These are phyloP conservation scores for Aptenodytes patagonicus DNA, from an alignment of 2,113 vertebrate genomes.

Conservation along the genomic window DNA sequence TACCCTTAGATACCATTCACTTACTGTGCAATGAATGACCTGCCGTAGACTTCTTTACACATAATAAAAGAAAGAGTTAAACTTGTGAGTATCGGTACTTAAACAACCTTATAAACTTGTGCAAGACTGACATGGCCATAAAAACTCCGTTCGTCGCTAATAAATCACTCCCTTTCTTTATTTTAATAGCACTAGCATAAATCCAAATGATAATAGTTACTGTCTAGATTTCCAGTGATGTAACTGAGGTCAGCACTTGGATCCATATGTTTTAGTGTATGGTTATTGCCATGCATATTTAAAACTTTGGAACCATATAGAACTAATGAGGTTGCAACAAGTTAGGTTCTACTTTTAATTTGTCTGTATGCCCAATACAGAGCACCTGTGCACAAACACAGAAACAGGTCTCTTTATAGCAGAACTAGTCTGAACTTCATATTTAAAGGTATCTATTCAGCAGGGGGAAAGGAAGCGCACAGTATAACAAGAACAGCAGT, in stretches of 20 bases:
- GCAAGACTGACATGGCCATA: not conserved
- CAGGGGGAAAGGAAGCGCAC: not conserved
- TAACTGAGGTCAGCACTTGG: not conserved
- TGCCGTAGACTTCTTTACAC: not conserved
- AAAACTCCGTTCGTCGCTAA: not conserved
- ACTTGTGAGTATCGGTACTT: not conserved
- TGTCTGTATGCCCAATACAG: not conserved
- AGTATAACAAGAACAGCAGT: not conserved
- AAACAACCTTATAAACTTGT: not conserved
- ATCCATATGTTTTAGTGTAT: not conserved
- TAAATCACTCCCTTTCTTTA: not conserved
- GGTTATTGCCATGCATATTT: not conserved
- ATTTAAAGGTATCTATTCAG: not conserved
- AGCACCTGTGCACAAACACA: not conserved
- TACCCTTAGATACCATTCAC: not conserved
- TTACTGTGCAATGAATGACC: not conserved
- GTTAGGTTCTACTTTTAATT: not conserved
- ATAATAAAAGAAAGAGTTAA: not conserved
- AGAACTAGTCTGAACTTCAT: not conserved
- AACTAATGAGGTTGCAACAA: not conserved
- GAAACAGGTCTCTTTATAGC: fast-evolving
- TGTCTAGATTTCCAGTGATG: not conserved
- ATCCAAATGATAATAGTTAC: not conserved
- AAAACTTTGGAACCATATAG: not conserved
- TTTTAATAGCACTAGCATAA: not conserved